Conservation (phyloP, 1,140 invertebrate genomes). For the Apis florea region DNA sequence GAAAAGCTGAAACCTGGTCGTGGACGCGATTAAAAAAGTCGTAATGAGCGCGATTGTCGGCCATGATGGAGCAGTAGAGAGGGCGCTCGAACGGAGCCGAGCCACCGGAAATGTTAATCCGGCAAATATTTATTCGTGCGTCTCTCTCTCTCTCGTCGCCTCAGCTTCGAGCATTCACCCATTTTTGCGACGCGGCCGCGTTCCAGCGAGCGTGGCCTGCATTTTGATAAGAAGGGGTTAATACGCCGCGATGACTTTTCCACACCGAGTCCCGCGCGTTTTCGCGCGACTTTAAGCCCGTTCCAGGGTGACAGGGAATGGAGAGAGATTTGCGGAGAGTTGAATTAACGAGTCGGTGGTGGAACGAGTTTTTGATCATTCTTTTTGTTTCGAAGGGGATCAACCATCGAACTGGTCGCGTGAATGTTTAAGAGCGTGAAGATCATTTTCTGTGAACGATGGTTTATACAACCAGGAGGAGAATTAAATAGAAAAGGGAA, state of each 20-base stretch:
- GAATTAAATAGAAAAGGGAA: too few relatives aligned
- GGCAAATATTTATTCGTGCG: conserved; percentile 43
- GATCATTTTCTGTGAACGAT: too few relatives aligned
- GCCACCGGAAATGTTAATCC: conserved; percentile 48
- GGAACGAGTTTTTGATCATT: background rate
- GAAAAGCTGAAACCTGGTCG: too few relatives aligned
- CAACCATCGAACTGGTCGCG: too few relatives aligned
- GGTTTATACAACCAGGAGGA: too few relatives aligned
- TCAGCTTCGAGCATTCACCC: conserved; percentile 35
- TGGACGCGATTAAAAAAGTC: too few relatives aligned
- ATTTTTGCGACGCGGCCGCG: conserved; percentile 3
- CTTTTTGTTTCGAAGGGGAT: too few relatives aligned
- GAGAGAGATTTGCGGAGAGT: conserved; percentile 48
- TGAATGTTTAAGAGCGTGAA: too few relatives aligned
- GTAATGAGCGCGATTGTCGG: too few relatives aligned
- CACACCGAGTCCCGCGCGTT: background rate
- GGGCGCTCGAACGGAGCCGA: too few relatives aligned
- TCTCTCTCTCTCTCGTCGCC: background rate
- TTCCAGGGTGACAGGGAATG: conserved; percentile 26
- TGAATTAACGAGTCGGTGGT: conserved; percentile 42
- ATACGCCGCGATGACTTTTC: conserved; percentile 35
- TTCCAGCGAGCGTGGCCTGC: conserved; percentile 17
- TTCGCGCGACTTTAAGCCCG: conserved; percentile 27
- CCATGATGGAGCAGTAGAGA: too few relatives aligned
- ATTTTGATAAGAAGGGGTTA: conserved; percentile 49